Percentiles rank a stretch among this genome's conserved stretches.
phyloP scores from a whole-genome alignment of 2,113 vertebrate genomes.

The Mesoclemmys tuberculata region DNA sequence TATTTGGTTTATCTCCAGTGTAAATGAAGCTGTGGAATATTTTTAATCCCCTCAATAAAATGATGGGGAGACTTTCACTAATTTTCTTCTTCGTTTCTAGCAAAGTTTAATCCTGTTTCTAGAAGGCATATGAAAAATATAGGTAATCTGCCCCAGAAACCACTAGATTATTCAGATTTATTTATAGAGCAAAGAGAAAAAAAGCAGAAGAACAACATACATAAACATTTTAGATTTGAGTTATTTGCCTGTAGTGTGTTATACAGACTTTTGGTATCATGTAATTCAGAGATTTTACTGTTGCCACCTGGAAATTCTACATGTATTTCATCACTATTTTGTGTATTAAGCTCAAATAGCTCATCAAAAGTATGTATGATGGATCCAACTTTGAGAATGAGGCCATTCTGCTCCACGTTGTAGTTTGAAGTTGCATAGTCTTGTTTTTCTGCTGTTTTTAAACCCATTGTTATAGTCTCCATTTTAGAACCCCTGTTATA shows the following conservation, averaged over 20 bases:
- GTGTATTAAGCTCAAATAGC: background rate
- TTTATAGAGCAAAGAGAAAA: background rate
- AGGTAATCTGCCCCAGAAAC: background rate
- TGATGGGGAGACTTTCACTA: background rate
- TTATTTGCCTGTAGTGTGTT: background rate
- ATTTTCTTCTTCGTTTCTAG: background rate
- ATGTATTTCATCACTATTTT: background rate
- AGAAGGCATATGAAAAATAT: background rate
- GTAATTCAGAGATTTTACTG: background rate
- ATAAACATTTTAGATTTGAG: background rate
- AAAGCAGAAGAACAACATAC: background rate
- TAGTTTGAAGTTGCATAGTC: background rate
- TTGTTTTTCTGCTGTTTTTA: background rate
- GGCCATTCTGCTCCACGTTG: background rate
- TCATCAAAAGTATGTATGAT: fast-evolving
- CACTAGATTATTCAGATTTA: background rate
- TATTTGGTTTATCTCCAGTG: background rate
- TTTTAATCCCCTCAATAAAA: background rate
- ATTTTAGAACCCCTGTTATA: background rate
- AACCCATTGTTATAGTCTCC: background rate
- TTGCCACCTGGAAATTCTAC: background rate
- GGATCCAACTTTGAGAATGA: background rate
- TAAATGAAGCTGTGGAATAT: background rate
- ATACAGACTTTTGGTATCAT: background rate
- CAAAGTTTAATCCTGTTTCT: background rate